Percentiles rank a stretch among this genome's conserved stretches.
phyloP scores from a whole-genome alignment of 1,140 invertebrate genomes.

The Aphaenogaster floridana region DNA sequence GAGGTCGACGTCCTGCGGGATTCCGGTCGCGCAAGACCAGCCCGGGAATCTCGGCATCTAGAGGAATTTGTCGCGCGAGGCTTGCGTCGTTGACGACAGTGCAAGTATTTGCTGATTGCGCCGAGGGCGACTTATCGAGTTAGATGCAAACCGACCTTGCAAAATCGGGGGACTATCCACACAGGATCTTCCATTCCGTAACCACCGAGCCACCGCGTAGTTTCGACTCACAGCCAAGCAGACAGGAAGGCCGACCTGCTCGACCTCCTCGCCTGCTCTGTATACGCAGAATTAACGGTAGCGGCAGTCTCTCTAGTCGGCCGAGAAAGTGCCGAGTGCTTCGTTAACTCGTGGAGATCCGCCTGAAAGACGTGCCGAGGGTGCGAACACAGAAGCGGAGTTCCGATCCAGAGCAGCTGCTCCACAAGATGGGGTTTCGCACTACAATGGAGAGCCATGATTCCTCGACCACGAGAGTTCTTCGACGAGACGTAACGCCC shows the following conservation, averaged over 20 bases:
- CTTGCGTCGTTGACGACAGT: constrained; percentile 6
- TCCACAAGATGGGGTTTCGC: neutral
- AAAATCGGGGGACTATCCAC: constrained; percentile 27
- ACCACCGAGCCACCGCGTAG: neutral
- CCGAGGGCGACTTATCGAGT: constrained; percentile 64
- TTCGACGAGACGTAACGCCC: neutral
- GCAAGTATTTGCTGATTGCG: constrained; percentile 73
- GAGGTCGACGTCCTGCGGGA: constrained; percentile 34
- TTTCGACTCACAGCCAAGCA: neutral
- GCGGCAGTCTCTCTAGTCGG: constrained; percentile 56
- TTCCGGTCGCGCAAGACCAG: neutral
- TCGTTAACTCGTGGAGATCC: constrained; percentile 74
- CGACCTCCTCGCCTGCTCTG: constrained; percentile 44
- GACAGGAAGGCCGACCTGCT: neutral
- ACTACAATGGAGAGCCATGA: neutral
- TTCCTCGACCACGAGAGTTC: constrained; percentile 18
- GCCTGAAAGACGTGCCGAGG: constrained; percentile 69
- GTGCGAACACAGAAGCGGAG: constrained; percentile 49
- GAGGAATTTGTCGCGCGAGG: constrained; percentile 46
- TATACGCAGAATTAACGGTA: constrained; percentile 76
- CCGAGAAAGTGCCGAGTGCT: constrained; percentile 71
- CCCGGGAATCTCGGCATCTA: neutral
- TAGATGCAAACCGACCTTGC: constrained; percentile 72
- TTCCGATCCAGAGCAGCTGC: constrained; percentile 33
- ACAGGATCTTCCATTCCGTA: neutral